A percentile compares a stretch with the other conserved stretches of the same genome.
Evolutionary conservation across 2,113 vertebrate genomes (phyloP).

Genomic region (Galbula dea): DNA sequence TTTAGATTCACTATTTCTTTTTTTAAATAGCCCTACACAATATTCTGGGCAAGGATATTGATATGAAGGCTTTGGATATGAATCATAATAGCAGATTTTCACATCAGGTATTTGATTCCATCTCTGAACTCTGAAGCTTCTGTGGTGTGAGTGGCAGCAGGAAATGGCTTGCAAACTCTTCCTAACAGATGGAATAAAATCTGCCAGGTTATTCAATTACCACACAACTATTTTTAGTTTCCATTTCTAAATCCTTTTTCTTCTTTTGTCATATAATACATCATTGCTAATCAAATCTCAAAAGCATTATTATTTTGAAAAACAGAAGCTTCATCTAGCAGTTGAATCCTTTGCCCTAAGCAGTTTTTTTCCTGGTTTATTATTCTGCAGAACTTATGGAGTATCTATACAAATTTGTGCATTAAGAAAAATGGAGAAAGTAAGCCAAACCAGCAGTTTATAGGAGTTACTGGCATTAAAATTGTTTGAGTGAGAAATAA

Average conservation of each 20-base stretch:
- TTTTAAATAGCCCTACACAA: background rate
- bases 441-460: background rate
- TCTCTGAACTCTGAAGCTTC: constrained; percentile 45
- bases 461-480: background rate
- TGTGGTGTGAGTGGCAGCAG: constrained; percentile 50
- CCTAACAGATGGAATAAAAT: constrained; percentile 66
- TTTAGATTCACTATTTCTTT: background rate
- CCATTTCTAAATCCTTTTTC: constrained; percentile 45
- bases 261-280: constrained; percentile 57
- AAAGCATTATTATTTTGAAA: constrained; percentile 54
- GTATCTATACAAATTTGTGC: background rate
- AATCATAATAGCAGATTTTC: constrained; percentile 55
- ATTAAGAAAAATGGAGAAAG: background rate
- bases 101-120: constrained; percentile 57
- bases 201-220: constrained; percentile 70
- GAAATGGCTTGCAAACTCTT: constrained; percentile 65
- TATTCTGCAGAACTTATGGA: background rate
- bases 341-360: background rate
- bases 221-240: constrained; percentile 65
- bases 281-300: constrained; percentile 45
- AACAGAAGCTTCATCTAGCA: constrained; percentile 20
- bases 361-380: background rate
- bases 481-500: background rate
- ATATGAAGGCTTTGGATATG: constrained; percentile 50
- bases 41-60: constrained; percentile 8